Conservation (phyloP, 2,888 invertebrate species). For the Boloria selene region DNA sequence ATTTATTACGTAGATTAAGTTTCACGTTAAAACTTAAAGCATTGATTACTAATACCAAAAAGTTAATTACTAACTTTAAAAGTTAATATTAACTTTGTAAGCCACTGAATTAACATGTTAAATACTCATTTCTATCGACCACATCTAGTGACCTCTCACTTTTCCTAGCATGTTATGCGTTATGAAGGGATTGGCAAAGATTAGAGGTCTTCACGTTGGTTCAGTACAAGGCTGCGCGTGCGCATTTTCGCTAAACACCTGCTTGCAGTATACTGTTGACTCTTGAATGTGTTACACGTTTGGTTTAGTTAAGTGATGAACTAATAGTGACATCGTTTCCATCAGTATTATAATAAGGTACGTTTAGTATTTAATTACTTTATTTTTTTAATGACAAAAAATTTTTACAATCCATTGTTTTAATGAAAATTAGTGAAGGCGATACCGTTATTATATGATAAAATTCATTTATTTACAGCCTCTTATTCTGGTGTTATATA, state of each 20-base stretch:
- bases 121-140: background rate
- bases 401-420: conserved; percentile 1
- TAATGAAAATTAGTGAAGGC: too few relatives aligned
- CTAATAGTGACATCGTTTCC: conserved; percentile 8
- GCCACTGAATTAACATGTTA: background rate
- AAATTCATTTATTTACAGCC: background rate
- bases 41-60: too few relatives aligned
- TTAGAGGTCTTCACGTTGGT: conserved; percentile 32
- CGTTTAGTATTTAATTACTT: background rate
- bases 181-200: conserved; percentile 27
- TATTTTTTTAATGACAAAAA: background rate
- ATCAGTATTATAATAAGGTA: conserved; percentile 11
- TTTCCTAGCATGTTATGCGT: background rate
- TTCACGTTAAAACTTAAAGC: too few relatives aligned
- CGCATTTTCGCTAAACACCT: conserved; percentile 49
- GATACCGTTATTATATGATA: conserved; percentile 3
- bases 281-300: conserved; percentile 45
- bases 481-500: too few relatives aligned
- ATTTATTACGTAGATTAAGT: too few relatives aligned
- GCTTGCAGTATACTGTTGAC: conserved; percentile 44
- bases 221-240: conserved; percentile 46
- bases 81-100: too few relatives aligned
- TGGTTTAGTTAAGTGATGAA: conserved; percentile 17
- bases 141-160: conserved; percentile 20
- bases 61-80: too few relatives aligned